Evolutionary conservation across 1,140 invertebrate species (phyloP), one percentile per base, ranked within the genome.

Genomic region (Camponotus floridanus): DNA sequence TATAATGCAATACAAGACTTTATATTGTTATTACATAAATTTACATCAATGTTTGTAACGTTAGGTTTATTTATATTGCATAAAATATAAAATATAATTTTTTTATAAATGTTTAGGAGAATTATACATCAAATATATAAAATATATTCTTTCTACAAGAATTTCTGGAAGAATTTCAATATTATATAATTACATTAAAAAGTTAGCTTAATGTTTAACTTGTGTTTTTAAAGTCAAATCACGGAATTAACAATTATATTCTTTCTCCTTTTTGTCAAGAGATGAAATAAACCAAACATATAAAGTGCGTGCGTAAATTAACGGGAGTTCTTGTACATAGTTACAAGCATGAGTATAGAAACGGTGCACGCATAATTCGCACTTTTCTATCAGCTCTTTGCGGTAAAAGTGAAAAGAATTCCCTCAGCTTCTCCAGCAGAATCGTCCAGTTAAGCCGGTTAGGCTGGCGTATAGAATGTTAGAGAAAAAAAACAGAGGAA

Each of bases 391-490:
- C 83, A 85, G 85, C 85, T 92, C 85, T 92, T 90, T 83, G 79
- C 87, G 89, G 93, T 94, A 94, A 94, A 94, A 94, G 93, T 93
- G 93, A 94, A 93, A 89, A 93, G 91, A 87, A 90, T 86, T 90
- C 81, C 76, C 67, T 64, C 71, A 61, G 62, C 57, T 86, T 88
- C 81, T 76, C 86, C 86, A 91, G 86, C 73, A 36, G 88, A 91
- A 91, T 91, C 85, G 73, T 74, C 31, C 59, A 81, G 88, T 87
- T 83, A 55, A 55, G 76, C 87, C 87, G 81, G 90, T 91, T 91
- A 90, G 48, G 76, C 76, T 87, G 74, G 39, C 84, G 88, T 70
- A 64, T 85, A 59, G 83, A 91, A 80, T 85, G 81, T 80, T 55
- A 87, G 1, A 31, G 59, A 79, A 33, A 57, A 31, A 64, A 70